phyloP scores from a whole-genome alignment of 2,888 invertebrate genomes.

The Cantharis nigra region DNA sequence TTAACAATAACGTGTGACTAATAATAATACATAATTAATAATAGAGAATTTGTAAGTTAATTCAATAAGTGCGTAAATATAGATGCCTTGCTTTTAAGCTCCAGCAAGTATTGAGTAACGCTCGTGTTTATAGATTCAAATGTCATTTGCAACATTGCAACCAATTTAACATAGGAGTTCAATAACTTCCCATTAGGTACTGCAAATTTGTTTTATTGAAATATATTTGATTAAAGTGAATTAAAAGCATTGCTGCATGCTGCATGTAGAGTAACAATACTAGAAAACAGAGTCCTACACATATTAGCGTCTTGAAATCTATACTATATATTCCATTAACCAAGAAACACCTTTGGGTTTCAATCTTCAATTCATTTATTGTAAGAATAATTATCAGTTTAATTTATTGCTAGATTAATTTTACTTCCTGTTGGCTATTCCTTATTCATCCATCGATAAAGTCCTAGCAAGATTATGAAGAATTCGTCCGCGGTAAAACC shows the following conservation, averaged over 20 bases:
- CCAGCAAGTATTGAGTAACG: not conserved
- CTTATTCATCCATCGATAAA: not conserved
- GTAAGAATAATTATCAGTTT: not conserved
- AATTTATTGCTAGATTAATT: not conserved
- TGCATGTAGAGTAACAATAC: not conserved
- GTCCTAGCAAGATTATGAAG: too few relatives aligned
- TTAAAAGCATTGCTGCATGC: not conserved
- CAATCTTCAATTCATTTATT: not conserved
- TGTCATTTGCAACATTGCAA: not conserved
- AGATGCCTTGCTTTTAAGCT: not conserved
- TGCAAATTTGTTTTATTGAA: not conserved
- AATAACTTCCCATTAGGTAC: not conserved
- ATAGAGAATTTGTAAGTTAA: not conserved
- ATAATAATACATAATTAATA: not conserved
- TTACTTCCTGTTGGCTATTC: not conserved
- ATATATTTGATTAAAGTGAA: not conserved
- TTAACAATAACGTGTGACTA: not conserved
- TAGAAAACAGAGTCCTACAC: not conserved
- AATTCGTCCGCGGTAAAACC: not conserved
- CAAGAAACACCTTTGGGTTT: not conserved
- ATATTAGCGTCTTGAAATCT: not conserved
- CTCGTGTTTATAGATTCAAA: not conserved
- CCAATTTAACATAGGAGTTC: not conserved
- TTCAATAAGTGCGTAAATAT: not conserved
- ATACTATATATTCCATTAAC: not conserved